phyloP scores from a whole-genome alignment of 2,797 vertebrate genomes.

The Dromococcyx pavoninus region DNA sequence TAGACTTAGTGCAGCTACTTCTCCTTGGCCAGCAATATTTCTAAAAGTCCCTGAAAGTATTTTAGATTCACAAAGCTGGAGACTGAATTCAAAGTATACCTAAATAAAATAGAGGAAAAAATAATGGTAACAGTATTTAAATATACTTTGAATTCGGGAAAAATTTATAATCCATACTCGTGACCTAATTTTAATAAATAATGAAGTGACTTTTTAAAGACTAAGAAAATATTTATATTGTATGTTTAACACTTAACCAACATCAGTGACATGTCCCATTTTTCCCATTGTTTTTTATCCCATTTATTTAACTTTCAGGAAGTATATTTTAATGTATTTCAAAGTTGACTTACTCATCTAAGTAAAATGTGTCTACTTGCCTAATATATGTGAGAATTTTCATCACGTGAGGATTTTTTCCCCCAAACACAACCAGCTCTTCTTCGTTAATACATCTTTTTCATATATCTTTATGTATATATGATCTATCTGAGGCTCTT shows the following conservation, averaged over 20 bases:
- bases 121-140: not conserved
- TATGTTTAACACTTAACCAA: not conserved
- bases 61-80: not conserved
- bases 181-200: not conserved
- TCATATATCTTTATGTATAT: not conserved
- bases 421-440: not conserved
- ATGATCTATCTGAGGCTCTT: not conserved
- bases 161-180: not conserved
- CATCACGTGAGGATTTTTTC: not conserved
- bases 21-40: not conserved
- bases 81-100: not conserved
- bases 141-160: not conserved
- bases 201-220: not conserved
- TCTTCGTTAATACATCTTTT: not conserved
- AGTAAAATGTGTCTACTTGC: not conserved
- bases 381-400: not conserved
- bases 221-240: not conserved
- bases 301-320: not conserved
- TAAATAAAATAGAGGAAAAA: not conserved
- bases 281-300: not conserved
- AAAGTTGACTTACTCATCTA: not conserved
- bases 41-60: not conserved
- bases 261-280: not conserved
- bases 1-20: not conserved
- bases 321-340: not conserved